Conservation (phyloP, 2,888 invertebrate species). For the Hetaerina titia region DNA sequence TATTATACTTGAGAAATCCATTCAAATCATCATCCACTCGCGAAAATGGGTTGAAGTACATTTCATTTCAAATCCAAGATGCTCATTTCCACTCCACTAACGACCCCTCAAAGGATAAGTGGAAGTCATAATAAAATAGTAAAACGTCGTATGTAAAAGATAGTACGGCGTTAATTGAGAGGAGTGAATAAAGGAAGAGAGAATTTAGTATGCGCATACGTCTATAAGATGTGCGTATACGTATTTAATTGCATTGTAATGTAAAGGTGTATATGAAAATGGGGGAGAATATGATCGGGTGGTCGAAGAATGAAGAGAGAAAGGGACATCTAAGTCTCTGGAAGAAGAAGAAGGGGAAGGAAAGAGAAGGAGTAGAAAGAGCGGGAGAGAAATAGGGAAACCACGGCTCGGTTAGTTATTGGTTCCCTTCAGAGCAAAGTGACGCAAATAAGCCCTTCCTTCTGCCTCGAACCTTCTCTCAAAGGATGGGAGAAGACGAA, state of each 20-base stretch:
- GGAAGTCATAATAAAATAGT: background rate
- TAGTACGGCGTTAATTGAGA: background rate
- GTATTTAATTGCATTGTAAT: background rate
- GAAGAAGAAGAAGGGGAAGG: background rate
- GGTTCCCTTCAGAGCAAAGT: slow-evolving; percentile 56
- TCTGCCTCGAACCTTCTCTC: background rate
- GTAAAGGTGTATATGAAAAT: too few relatives aligned
- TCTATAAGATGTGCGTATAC: background rate
- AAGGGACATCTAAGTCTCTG: background rate
- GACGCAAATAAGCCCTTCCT: slow-evolving; percentile 59
- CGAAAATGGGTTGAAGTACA: background rate
- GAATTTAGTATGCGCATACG: background rate
- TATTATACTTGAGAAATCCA: background rate
- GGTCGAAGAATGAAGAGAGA: background rate
- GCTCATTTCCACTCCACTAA: background rate
- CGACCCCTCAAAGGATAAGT: background rate
- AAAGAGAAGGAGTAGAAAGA: background rate
- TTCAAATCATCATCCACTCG: background rate
- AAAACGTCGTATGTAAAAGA: background rate
- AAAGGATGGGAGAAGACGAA: slow-evolving; percentile 16
- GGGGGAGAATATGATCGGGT: background rate
- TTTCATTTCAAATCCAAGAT: background rate
- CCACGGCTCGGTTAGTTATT: slow-evolving; percentile 35
- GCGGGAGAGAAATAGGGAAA: background rate
- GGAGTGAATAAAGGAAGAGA: background rate